A percentile compares a stretch with the other conserved stretches of the same genome.
Evolutionary conservation across 2,888 invertebrate species (phyloP).

Genomic region (Pomacea canaliculata): DNA sequence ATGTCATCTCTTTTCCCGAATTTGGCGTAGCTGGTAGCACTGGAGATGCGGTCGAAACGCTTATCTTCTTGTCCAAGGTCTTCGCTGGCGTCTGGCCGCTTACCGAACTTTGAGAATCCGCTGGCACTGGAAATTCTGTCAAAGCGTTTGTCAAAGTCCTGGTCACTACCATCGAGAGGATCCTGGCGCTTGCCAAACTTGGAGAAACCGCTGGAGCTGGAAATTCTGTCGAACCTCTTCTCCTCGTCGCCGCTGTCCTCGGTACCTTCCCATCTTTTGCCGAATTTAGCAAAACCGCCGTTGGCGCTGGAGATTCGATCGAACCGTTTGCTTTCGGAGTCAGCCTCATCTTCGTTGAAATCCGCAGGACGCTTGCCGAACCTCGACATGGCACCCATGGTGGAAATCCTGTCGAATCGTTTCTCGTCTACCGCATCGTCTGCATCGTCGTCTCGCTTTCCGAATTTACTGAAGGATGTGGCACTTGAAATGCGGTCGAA

Average conservation of each 20-base stretch:
- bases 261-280: slow-evolving; percentile 1
- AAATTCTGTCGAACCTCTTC: slow-evolving; percentile 11
- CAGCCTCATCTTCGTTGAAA: too few species aligned
- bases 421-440: background rate
- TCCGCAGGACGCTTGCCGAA: slow-evolving; percentile 11
- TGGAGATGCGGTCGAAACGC: slow-evolving; percentile 15
- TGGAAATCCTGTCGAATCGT: slow-evolving; percentile 15
- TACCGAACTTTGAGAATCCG: slow-evolving; percentile 15
- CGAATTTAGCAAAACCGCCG: slow-evolving; percentile 12
- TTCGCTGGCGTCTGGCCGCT: background rate
- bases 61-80: background rate
- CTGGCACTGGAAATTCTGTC: slow-evolving; percentile 20
- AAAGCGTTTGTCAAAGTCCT: slow-evolving; percentile 2
- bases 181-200: slow-evolving; percentile 14
- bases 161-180: too few species aligned
- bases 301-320: slow-evolving; percentile 17
- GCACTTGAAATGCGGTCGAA: slow-evolving; percentile 16
- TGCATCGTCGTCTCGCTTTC: slow-evolving; percentile 2
- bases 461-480: slow-evolving; percentile 5
- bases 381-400: slow-evolving; percentile 2
- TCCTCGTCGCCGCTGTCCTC: background rate
- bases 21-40: slow-evolving; percentile 9
- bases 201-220: slow-evolving; percentile 6
- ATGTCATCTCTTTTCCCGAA: slow-evolving; percentile 14
- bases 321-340: background rate